A percentile compares a stretch with the other conserved stretches of the same genome.
Conservation (phyloP, 2,797 vertebrate species). For the Pelodytes ibericus region DNA sequence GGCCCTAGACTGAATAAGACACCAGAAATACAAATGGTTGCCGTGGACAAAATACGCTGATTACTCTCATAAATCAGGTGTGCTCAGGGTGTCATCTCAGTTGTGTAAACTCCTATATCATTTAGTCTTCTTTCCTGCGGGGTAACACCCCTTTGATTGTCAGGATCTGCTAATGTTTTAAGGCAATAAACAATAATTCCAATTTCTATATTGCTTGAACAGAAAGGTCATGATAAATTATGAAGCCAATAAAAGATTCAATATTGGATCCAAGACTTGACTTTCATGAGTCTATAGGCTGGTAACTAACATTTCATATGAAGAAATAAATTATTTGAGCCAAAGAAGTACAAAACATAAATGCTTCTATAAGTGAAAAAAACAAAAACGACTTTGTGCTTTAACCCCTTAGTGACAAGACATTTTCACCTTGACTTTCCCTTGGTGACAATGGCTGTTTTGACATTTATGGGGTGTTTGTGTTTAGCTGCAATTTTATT, state of each 20-base stretch:
- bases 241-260: neutral
- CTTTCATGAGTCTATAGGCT: neutral
- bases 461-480: too few species aligned
- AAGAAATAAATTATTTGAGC: too few species aligned
- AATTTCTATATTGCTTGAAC: neutral
- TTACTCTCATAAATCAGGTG: conserved; percentile 49
- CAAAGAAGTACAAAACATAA: neutral
- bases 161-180: neutral
- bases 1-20: conserved; percentile 30
- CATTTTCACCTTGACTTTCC: too few species aligned
- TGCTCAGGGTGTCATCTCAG: conserved; percentile 27
- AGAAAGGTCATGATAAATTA: neutral
- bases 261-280: neutral
- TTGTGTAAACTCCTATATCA: conserved; percentile 46
- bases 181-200: neutral
- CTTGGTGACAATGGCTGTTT: too few species aligned
- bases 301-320: neutral
- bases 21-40: conserved; percentile 40
- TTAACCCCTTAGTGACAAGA: too few species aligned
- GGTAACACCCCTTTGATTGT: conserved; percentile 17
- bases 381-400: too few species aligned
- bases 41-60: conserved; percentile 41
- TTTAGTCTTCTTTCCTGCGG: neutral
- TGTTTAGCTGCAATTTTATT: too few species aligned
- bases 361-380: too few species aligned